These are phyloP conservation scores for Acinonyx jubatus DNA, from an alignment of 2,113 vertebrate species.

Conservation along the genomic window DNA sequence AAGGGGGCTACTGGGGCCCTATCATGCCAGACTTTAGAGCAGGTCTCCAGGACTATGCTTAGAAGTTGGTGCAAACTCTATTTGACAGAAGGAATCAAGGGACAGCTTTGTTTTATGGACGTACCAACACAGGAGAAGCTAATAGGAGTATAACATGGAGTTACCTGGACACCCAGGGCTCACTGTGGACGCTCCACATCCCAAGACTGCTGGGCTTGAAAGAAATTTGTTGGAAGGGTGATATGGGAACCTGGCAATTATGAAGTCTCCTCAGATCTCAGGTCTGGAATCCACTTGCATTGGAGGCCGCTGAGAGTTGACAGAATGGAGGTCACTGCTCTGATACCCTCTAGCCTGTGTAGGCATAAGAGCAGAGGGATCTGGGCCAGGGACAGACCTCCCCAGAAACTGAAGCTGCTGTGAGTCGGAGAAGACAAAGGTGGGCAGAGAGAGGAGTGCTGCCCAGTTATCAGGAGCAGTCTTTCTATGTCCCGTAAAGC, in stretches of 20 bases:
- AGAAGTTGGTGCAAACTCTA: background rate
- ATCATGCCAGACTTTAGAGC: background rate
- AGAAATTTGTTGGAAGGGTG: background rate
- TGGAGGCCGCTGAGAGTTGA: background rate
- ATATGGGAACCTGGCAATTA: background rate
- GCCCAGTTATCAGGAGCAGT: background rate
- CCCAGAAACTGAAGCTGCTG: background rate
- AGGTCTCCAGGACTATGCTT: background rate
- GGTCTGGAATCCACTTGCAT: background rate
- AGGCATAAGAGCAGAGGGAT: background rate
- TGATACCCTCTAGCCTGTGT: background rate
- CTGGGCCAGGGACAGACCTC: background rate
- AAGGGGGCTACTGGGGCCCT: rapidly evolving
- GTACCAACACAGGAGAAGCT: background rate
- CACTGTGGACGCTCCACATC: background rate
- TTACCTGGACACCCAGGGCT: background rate
- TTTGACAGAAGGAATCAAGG: background rate
- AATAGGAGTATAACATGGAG: background rate
- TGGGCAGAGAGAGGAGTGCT: background rate
- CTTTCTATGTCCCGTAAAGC: background rate
- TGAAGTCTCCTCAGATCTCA: background rate
- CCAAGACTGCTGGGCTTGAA: background rate
- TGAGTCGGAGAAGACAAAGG: background rate
- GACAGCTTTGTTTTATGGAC: background rate
- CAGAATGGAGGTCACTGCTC: background rate